A percentile compares a stretch with the other conserved stretches of the same genome.
Conservation (phyloP, 2,888 invertebrate species). For the Phytoseiulus persimilis region DNA sequence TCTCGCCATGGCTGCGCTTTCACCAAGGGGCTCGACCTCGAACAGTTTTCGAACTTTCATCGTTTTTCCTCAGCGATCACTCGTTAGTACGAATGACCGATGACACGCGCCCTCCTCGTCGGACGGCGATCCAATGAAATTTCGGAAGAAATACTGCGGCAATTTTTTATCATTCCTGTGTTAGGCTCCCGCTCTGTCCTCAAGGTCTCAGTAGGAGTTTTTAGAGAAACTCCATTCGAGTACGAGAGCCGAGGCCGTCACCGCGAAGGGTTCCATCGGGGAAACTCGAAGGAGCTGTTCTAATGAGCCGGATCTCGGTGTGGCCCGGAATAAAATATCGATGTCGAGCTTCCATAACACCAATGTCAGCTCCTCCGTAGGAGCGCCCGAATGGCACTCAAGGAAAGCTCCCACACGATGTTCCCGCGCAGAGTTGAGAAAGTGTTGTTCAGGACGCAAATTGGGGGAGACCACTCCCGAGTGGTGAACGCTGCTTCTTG, state of each 20-base stretch:
- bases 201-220: background rate
- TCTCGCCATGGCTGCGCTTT: background rate
- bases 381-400: too few species aligned
- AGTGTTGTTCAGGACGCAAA: too few species aligned
- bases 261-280: background rate
- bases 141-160: background rate
- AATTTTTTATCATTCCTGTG: background rate
- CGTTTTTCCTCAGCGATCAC: background rate
- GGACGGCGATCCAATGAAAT: background rate
- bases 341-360: too few species aligned
- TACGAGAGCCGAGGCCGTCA: background rate
- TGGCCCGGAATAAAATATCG: too few species aligned
- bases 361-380: too few species aligned
- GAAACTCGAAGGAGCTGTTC: background rate
- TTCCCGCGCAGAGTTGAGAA: too few species aligned
- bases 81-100: background rate
- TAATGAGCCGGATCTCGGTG: background rate
- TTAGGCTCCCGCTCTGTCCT: background rate
- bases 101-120: background rate
- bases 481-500: too few species aligned
- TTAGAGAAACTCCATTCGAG: background rate
- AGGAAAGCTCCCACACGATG: too few species aligned
- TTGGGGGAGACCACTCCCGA: too few species aligned
- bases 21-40: background rate
- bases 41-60: background rate